These are phyloP conservation scores for Rhizomys pruinosus DNA, from an alignment of 2,113 vertebrate genomes.

Conservation along the genomic window DNA sequence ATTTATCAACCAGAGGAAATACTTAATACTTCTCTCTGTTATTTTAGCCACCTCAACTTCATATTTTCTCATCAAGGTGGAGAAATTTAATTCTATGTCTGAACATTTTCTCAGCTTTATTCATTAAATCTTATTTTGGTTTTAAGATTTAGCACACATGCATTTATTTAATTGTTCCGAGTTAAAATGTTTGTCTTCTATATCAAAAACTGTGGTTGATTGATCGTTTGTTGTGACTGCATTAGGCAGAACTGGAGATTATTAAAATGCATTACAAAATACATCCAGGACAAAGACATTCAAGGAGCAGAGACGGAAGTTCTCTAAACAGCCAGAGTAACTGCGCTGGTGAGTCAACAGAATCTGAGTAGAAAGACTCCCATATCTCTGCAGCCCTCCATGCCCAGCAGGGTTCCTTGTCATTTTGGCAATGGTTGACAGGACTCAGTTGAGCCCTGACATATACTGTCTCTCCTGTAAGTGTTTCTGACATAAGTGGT, in stretches of 20 bases:
- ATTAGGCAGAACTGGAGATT: background rate
- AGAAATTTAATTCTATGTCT: slow-evolving; percentile 42
- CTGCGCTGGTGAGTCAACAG: slow-evolving; percentile 29
- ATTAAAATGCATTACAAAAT: slow-evolving; percentile 43
- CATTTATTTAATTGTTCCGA: slow-evolving; percentile 43
- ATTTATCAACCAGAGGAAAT: background rate
- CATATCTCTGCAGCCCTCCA: slow-evolving; percentile 59
- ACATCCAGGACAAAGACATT: background rate
- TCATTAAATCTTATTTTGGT: slow-evolving; percentile 57
- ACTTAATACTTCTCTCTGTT: background rate
- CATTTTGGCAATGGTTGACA: slow-evolving; percentile 83
- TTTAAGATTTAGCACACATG: slow-evolving; percentile 51
- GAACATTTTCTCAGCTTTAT: slow-evolving; percentile 49
- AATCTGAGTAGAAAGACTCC: slow-evolving; percentile 53
- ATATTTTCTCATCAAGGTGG: background rate
- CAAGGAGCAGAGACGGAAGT: slow-evolving; percentile 4
- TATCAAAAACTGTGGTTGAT: background rate
- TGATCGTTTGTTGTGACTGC: slow-evolving; percentile 10
- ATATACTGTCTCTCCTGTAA: slow-evolving; percentile 80
- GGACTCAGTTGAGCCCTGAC: slow-evolving; percentile 80
- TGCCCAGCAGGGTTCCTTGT: slow-evolving; percentile 81
- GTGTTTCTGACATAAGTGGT: slow-evolving; percentile 84
- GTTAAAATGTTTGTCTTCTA: slow-evolving; percentile 45
- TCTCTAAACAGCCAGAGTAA: background rate
- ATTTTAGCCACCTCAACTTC: background rate